A percentile compares a stretch with the other conserved stretches of the same genome.
Evolutionary conservation across 37 sponge, comb jelly and placozoan genomes (phyloP).

Genomic region (Petrosia ficiformis): DNA sequence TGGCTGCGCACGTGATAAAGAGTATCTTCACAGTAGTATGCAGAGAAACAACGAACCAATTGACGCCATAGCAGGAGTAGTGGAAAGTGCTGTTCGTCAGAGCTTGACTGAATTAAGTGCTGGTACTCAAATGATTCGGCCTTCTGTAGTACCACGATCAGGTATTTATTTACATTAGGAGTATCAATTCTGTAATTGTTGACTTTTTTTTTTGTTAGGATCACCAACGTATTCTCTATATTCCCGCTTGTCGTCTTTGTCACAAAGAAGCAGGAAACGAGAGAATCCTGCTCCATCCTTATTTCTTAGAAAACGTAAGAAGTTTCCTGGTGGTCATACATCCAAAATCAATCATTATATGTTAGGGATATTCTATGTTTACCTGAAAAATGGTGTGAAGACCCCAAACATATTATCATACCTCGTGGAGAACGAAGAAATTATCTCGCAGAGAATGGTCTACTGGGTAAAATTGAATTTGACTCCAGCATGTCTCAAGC

Average conservation of each 20-base stretch:
- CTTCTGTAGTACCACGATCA: too few relatives aligned
- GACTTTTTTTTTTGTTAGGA: too few relatives aligned
- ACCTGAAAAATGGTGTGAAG: not conserved
- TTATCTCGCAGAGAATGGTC: slow-evolving; percentile 6
- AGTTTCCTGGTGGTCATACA: not conserved
- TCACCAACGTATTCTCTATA: too few relatives aligned
- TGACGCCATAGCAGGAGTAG: not conserved
- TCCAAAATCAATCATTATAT: not conserved
- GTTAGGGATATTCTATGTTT: slow-evolving; percentile 10
- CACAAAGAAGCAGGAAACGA: not conserved
- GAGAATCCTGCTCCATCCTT: not conserved
- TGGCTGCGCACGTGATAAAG: too few relatives aligned
- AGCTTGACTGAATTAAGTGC: too few relatives aligned
- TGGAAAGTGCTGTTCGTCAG: not conserved
- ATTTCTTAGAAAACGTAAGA: not conserved
- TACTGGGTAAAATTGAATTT: slow-evolving; percentile 28
- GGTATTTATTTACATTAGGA: too few relatives aligned
- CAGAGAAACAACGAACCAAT: too few relatives aligned
- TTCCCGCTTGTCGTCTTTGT: too few relatives aligned
- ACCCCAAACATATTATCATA: not conserved
- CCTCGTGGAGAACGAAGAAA: not conserved
- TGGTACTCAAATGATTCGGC: too few relatives aligned
- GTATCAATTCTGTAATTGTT: too few relatives aligned
- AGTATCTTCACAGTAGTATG: too few relatives aligned
- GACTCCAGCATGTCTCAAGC: slow-evolving; percentile 1